These are phyloP conservation scores for Idaea dimidiata DNA, from an alignment of 2,888 invertebrate genomes.

Conservation along the genomic window DNA sequence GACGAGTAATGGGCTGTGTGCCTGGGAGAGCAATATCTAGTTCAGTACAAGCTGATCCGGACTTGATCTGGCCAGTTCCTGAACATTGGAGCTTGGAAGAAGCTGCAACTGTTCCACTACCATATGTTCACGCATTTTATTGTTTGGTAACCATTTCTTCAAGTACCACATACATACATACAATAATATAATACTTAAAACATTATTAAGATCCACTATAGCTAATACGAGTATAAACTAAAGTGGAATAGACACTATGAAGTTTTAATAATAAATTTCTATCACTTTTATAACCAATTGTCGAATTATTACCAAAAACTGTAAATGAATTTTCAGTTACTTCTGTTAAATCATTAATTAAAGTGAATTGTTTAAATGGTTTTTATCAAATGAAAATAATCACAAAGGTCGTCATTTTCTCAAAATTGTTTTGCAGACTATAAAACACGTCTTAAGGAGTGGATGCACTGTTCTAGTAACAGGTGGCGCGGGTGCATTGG, in stretches of 20 bases:
- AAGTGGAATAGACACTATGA: neutral
- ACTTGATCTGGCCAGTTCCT: constrained; percentile 82
- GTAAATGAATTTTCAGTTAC: too few species aligned
- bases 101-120: constrained; percentile 85
- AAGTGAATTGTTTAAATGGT: neutral
- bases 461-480: constrained; percentile 14
- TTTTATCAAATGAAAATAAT: too few species aligned
- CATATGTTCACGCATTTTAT: constrained; percentile 76
- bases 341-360: neutral
- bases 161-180: neutral
- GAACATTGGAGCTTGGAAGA: constrained; percentile 83
- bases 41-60: constrained; percentile 64
- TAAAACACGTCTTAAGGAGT: neutral
- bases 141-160: constrained; percentile 24
- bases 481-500: constrained; percentile 16
- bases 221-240: too few species aligned
- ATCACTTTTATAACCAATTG: too few species aligned
- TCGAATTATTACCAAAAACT: too few species aligned
- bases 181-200: too few species aligned
- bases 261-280: neutral
- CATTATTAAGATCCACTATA: too few species aligned
- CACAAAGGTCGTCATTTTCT: neutral
- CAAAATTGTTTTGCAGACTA: neutral
- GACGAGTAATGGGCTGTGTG: constrained; percentile 81
- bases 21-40: constrained; percentile 70